These are phyloP conservation scores for Ceratina calcarata DNA, from an alignment of 1,140 invertebrate genomes.

Conservation along the genomic window DNA sequence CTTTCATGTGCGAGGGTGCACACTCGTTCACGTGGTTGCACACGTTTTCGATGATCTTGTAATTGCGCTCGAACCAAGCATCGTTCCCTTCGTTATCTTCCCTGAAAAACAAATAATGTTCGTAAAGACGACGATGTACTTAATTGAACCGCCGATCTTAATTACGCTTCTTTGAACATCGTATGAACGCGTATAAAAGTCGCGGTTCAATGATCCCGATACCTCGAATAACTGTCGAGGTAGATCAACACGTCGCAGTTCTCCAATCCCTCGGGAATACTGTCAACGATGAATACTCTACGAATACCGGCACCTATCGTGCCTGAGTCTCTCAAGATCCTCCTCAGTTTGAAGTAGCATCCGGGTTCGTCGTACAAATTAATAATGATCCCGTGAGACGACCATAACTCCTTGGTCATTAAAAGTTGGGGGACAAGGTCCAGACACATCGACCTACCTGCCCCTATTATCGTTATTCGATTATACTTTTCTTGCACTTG, in stretches of 20 bases:
- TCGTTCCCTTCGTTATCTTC: conserved; percentile 44
- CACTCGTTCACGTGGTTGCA: conserved; percentile 53
- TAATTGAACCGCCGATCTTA: not conserved
- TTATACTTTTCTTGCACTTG: conserved; percentile 14
- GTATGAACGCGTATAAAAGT: not conserved
- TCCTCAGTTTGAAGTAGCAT: conserved; percentile 55
- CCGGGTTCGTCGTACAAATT: conserved; percentile 55
- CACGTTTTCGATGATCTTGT: conserved; percentile 35
- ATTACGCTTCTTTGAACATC: not conserved
- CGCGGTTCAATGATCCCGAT: not conserved
- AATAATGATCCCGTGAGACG: conserved; percentile 47
- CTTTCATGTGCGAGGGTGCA: conserved; percentile 54
- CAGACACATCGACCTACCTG: conserved; percentile 53
- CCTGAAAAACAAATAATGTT: conserved; percentile 16
- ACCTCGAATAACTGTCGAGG: conserved; percentile 52
- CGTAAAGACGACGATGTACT: too few species aligned
- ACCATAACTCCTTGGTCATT: conserved; percentile 48
- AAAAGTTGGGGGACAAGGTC: conserved; percentile 57
- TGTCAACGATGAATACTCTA: conserved; percentile 32
- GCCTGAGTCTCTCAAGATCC: conserved; percentile 46
- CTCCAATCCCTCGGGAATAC: conserved; percentile 50
- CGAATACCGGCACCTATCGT: conserved; percentile 39
- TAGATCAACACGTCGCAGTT: conserved; percentile 58
- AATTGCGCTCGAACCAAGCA: conserved; percentile 50
- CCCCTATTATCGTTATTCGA: conserved; percentile 55